Conservation (phyloP, 2,888 invertebrate genomes). For the Trissolcus brochymenae region DNA sequence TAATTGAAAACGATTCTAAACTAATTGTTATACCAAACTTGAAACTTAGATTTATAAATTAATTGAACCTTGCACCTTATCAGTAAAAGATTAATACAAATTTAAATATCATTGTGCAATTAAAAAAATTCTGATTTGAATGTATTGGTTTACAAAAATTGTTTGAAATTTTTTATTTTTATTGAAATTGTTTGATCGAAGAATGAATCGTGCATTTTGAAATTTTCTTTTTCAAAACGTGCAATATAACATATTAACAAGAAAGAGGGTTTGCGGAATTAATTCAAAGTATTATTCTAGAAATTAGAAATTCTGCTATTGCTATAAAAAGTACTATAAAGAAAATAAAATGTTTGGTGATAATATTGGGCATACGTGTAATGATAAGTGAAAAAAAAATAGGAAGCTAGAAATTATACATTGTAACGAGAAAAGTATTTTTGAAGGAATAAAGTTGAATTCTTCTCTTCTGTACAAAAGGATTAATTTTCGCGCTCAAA, state of each 20-base stretch:
- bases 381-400: slow-evolving; percentile 37
- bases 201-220: neutral
- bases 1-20: no score
- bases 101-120: neutral
- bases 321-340: slow-evolving; percentile 6
- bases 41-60: neutral
- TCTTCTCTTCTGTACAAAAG: slow-evolving; percentile 46
- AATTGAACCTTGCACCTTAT: neutral
- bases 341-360: slow-evolving; percentile 29
- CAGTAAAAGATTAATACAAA: neutral
- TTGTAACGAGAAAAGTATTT: slow-evolving; percentile 40
- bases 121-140: neutral
- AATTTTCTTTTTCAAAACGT: slow-evolving; percentile 18
- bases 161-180: neutral
- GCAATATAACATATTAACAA: slow-evolving; percentile 24
- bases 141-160: no score
- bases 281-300: slow-evolving; percentile 16
- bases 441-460: slow-evolving; percentile 12
- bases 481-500: slow-evolving; percentile 50
- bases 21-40: neutral
- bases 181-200: neutral
- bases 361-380: slow-evolving; percentile 54
- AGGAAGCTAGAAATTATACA: slow-evolving; percentile 12
- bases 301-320: neutral
- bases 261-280: slow-evolving; percentile 10